Conservation (phyloP, 1,140 invertebrate species). For the Matsumurasca onukii region DNA sequence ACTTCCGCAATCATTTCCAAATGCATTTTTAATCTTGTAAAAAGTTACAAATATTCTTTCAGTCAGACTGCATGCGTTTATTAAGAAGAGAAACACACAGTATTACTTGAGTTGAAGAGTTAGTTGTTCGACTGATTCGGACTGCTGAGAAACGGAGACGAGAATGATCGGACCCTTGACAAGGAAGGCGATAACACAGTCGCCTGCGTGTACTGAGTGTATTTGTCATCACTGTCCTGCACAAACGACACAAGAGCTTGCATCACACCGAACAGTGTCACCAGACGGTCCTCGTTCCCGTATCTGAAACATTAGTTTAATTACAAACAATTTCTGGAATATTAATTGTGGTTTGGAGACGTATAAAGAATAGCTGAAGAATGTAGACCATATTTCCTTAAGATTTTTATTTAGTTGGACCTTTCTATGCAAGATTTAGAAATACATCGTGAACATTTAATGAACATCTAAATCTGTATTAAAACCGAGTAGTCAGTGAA, state of each 20-base stretch:
- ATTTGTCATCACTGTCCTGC: constrained; percentile 79
- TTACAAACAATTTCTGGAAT: background rate
- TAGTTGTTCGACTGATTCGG: constrained; percentile 82
- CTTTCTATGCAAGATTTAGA: background rate
- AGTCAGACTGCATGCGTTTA: too few species aligned
- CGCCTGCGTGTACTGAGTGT: constrained; percentile 80
- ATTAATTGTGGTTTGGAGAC: background rate
- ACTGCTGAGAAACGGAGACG: constrained; percentile 80
- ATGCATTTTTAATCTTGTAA: too few species aligned
- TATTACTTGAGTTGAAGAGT: constrained; percentile 82
- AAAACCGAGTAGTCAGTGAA: too few species aligned
- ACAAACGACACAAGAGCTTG: constrained; percentile 93
- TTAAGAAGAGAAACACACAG: too few species aligned
- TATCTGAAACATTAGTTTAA: constrained; percentile 54
- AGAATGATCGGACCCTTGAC: constrained; percentile 85
- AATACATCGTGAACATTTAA: constrained; percentile 31
- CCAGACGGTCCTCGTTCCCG: constrained; percentile 92
- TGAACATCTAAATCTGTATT: too few species aligned
- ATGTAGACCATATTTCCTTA: background rate
- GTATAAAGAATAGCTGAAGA: background rate
- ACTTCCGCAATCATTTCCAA: too few species aligned
- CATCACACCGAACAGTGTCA: constrained; percentile 92
- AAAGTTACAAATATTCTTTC: too few species aligned
- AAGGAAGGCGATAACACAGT: constrained; percentile 87
- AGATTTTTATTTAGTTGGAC: background rate